Evolutionary conservation across 2,797 vertebrate genomes (phyloP), one percentile per base, ranked within the genome.

Genomic region (Spinibarbus caldwelli): DNA sequence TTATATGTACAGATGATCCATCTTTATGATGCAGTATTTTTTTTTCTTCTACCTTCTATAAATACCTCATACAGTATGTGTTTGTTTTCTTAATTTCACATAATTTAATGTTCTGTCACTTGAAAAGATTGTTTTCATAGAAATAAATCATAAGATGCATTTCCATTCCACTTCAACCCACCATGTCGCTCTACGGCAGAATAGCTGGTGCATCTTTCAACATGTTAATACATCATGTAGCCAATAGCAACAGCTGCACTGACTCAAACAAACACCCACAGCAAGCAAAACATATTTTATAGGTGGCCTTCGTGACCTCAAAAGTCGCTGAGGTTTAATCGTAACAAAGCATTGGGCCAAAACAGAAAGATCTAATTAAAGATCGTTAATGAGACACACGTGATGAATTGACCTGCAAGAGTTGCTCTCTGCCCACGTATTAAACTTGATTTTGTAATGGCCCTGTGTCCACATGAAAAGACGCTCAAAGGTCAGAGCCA

Each of bases 351-450:
- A 71, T 64, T 45, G 38, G 41, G 41, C 31, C 43, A 36, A 67
- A 72, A 68, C 41, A 79, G 34, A 77, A 68, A 82, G 86, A 86
- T 45, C n/a, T 29, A 82, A 89, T 89, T 76, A 86, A 86, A 87
- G 31, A 86, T 70, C 10, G 38, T 72, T 82, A 70, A 84, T 86
- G 43, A 82, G 59, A 67, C 75, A 23, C 75, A 75, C 29, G 19
- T 68, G 45, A 76, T 59, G 43, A 80, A 72, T 80, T 85, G 73
- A 77, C 79, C 77, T 72, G 38, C 34, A 73, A 31, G 62, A 62
- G 41, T 78, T 75, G 36, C 43, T 78, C 31, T n/a, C 59, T 80
- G 72, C 49, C 71, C 31, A 68, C 43, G 70, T 84, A 84, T 72
- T 41, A 34, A 81, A 38, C 54, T 31, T 68, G 73, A 78, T 84